These are phyloP conservation scores for Manis crassicaudata DNA, from an alignment of 2,797 vertebrate genomes.

Conservation along the genomic window DNA sequence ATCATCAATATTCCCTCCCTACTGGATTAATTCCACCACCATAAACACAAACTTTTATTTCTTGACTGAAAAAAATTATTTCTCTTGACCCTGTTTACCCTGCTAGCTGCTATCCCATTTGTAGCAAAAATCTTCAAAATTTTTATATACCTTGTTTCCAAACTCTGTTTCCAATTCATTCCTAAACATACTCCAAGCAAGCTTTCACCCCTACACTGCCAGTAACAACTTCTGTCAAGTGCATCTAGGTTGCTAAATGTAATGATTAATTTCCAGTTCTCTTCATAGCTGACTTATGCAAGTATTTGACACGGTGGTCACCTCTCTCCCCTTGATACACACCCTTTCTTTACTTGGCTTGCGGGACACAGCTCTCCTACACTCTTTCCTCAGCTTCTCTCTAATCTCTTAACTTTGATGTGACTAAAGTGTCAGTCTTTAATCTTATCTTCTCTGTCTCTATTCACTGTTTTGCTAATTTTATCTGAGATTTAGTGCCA, in stretches of 20 bases:
- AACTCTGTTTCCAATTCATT: not conserved
- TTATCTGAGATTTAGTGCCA: not conserved
- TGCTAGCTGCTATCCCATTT: not conserved
- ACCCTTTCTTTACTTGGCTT: not conserved
- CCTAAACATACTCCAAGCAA: not conserved
- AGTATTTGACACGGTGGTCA: not conserved
- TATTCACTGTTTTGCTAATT: not conserved
- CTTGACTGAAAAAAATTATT: not conserved
- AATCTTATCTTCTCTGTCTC: not conserved
- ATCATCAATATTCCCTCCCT: not conserved
- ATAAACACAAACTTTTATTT: not conserved
- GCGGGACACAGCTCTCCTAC: not conserved
- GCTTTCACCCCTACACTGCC: not conserved
- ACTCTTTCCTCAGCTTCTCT: not conserved
- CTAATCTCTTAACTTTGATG: not conserved
- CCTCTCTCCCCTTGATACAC: not conserved
- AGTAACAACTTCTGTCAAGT: not conserved
- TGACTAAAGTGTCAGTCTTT: not conserved
- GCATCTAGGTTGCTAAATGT: not conserved
- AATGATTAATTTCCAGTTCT: not conserved
- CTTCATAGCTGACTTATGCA: not conserved
- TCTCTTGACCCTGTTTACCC: not conserved
- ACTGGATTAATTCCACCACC: not conserved
- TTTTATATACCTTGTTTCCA: not conserved
- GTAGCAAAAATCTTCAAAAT: not conserved